Conservation (phyloP, 1,140 invertebrate species). For the Leptoteleia sp. region DNA sequence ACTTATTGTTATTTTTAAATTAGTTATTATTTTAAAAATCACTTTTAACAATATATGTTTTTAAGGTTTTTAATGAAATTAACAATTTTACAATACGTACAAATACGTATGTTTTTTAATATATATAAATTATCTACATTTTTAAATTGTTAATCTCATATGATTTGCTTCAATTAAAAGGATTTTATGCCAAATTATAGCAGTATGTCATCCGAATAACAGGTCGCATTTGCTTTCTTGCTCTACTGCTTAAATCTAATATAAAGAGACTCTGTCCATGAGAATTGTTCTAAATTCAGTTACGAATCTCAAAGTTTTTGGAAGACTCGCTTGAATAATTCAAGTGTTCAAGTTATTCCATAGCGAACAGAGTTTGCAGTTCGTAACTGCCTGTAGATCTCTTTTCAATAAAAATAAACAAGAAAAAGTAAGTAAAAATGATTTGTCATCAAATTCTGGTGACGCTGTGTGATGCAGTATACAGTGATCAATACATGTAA, state of each 20-base stretch:
- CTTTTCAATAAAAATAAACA: conserved; percentile 28
- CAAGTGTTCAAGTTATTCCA: conserved; percentile 72
- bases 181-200: too few relatives aligned
- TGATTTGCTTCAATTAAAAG: too few relatives aligned
- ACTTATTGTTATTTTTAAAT: background rate
- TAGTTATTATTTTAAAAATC: too few relatives aligned
- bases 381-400: conserved; percentile 47
- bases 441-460: conserved; percentile 15
- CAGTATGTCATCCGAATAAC: conserved; percentile 32
- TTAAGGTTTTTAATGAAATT: too few relatives aligned
- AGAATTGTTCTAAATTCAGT: conserved; percentile 28
- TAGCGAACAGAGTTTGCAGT: conserved; percentile 52
- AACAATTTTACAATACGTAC: too few relatives aligned
- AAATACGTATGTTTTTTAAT: too few relatives aligned
- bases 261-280: conserved; percentile 59
- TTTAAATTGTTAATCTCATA: too few relatives aligned
- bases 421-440: conserved; percentile 28
- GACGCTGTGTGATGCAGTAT: conserved; percentile 44
- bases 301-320: conserved; percentile 38
- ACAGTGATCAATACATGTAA: conserved; percentile 39
- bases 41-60: too few relatives aligned
- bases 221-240: conserved; percentile 35
- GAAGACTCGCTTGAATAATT: conserved; percentile 74
- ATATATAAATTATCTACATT: too few relatives aligned
- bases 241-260: conserved; percentile 45